phyloP scores from a whole-genome alignment of 2,113 vertebrate species.

The Suricata suricatta region DNA sequence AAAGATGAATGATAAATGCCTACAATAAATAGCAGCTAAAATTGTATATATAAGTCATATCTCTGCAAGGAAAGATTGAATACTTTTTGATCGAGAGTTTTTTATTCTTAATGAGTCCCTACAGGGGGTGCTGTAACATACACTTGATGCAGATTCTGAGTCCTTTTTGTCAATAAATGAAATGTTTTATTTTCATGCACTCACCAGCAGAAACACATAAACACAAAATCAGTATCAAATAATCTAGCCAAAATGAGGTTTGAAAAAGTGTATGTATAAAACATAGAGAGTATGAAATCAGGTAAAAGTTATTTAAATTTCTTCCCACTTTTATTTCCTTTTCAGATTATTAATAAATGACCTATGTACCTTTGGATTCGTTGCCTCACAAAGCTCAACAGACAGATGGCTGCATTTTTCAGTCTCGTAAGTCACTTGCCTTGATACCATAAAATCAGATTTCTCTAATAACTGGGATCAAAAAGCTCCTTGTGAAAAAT shows the following conservation, averaged over 20 bases:
- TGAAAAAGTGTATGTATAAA: not conserved
- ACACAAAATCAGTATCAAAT: not conserved
- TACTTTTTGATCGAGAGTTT: not conserved
- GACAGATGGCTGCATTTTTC: not conserved
- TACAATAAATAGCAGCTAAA: not conserved
- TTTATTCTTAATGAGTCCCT: not conserved
- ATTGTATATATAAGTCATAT: not conserved
- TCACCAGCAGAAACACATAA: not conserved
- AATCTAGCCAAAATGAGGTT: not conserved
- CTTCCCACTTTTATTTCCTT: not conserved
- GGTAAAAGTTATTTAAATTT: not conserved
- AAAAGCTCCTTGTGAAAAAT: not conserved
- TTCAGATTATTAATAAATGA: not conserved
- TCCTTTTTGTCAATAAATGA: not conserved
- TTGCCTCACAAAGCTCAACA: not conserved
- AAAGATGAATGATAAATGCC: not conserved
- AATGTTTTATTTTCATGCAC: not conserved
- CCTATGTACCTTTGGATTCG: fast-evolving
- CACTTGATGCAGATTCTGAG: not conserved
- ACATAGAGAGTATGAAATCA: not conserved
- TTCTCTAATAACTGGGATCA: not conserved
- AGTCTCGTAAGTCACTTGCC: fast-evolving
- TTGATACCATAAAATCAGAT: not conserved
- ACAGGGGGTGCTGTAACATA: not conserved
- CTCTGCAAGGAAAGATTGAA: not conserved